phyloP scores from a whole-genome alignment of 1,140 invertebrate genomes.

The Spodoptera litura region DNA sequence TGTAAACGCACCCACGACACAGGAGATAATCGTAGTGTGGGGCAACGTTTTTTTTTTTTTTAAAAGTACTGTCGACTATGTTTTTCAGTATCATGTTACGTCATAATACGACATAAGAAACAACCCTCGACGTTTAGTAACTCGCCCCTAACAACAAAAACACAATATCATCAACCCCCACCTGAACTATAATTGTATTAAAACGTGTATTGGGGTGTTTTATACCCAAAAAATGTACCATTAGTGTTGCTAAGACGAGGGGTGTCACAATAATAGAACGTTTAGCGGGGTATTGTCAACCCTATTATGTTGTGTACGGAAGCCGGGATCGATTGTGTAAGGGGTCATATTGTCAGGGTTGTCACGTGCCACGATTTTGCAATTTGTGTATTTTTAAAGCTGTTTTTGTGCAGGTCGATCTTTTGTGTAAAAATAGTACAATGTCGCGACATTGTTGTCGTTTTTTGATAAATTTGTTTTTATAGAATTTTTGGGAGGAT shows the following conservation, averaged over 20 bases:
- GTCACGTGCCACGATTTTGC: slow-evolving; percentile 8
- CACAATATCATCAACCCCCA: background rate
- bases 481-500: background rate
- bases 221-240: background rate
- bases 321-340: slow-evolving; percentile 47
- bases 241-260: slow-evolving; percentile 1
- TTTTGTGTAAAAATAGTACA: background rate
- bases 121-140: background rate
- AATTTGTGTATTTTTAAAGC: slow-evolving; percentile 1
- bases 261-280: slow-evolving; percentile 31
- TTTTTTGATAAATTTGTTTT: background rate
- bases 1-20: too few relatives aligned
- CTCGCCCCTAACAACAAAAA: background rate
- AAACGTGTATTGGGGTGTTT: background rate
- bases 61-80: too few relatives aligned
- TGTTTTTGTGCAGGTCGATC: background rate
- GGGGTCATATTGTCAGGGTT: slow-evolving; percentile 19
- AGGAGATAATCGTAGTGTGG: too few relatives aligned
- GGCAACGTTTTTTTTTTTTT: too few relatives aligned
- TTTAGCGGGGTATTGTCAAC: slow-evolving; percentile 42
- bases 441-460: background rate
- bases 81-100: too few relatives aligned
- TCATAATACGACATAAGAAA: too few relatives aligned
- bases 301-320: slow-evolving; percentile 50
- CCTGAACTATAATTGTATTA: background rate